A percentile compares a stretch with the other conserved stretches of the same genome.
These are phyloP conservation scores for Plodia interpunctella DNA, from an alignment of 1,140 invertebrate genomes.

Conservation along the genomic window DNA sequence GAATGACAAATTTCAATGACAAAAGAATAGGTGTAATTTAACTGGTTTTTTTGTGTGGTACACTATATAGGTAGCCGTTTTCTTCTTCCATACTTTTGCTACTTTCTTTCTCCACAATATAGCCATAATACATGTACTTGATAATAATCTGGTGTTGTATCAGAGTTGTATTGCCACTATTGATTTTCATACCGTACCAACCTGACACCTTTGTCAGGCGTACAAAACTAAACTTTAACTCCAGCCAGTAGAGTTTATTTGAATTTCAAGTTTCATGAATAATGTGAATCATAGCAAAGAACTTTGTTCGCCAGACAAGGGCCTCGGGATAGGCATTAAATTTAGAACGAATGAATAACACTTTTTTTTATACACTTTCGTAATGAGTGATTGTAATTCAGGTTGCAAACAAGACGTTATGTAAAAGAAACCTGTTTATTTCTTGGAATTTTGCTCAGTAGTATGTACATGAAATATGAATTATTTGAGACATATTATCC, in stretches of 20 bases:
- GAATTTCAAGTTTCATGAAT: neutral
- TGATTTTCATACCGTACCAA: neutral
- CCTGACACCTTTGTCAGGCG: neutral
- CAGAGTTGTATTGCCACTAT: neutral
- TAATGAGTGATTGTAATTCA: neutral
- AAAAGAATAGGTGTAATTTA: neutral
- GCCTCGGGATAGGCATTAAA: neutral
- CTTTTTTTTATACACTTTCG: neutral
- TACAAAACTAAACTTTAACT: neutral
- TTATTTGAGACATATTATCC: too few species aligned
- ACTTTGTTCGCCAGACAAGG: constrained; percentile 2
- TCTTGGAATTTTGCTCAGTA: neutral
- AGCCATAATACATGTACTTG: too few species aligned
- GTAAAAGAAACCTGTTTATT: constrained; percentile 2
- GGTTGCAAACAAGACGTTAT: neutral
- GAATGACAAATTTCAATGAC: neutral
- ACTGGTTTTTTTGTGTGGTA: neutral
- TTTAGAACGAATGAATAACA: constrained; percentile 2
- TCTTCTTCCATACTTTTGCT: too few species aligned
- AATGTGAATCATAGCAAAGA: constrained; percentile 1
- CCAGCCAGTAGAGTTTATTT: neutral
- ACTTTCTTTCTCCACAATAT: too few species aligned
- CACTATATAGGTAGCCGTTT: too few species aligned
- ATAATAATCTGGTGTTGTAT: neutral
- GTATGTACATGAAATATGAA: too few species aligned